Evolutionary conservation across 1,140 invertebrate genomes (phyloP).

Genomic region (Drosophila navojoa): DNA sequence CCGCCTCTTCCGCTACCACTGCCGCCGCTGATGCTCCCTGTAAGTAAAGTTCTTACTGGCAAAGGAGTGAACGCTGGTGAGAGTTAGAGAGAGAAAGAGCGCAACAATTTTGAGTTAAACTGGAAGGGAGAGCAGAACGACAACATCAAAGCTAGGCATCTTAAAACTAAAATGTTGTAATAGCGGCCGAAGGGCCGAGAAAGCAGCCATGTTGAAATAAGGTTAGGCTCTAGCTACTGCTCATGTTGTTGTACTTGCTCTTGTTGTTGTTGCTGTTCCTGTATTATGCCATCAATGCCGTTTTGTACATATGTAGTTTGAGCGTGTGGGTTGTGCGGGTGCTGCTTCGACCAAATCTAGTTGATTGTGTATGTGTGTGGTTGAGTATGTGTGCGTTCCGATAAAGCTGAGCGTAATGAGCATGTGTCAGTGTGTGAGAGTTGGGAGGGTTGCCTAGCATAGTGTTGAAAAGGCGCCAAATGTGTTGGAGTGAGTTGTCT

Average conservation of each 20-base stretch:
- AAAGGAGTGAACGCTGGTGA: conserved; percentile 33
- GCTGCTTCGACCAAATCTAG: conserved; percentile 62
- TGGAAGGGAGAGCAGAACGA: conserved; percentile 32
- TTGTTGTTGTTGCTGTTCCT: conserved; percentile 50
- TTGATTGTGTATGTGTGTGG: conserved; percentile 42
- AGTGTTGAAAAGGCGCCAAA: conserved; percentile 82
- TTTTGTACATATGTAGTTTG: conserved; percentile 66
- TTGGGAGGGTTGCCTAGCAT: conserved; percentile 58
- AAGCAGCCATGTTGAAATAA: conserved; percentile 64
- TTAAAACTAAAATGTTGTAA: conserved; percentile 79
- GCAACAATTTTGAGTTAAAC: conserved; percentile 61
- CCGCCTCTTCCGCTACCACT: conserved; percentile 2
- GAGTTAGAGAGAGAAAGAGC: conserved; percentile 47
- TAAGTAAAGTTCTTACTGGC: conserved; percentile 58
- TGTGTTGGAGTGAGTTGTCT: conserved; percentile 35
- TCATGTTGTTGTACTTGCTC: conserved; percentile 15
- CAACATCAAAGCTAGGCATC: conserved; percentile 44
- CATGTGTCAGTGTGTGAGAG: conserved; percentile 63
- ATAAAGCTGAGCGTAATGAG: conserved; percentile 80
- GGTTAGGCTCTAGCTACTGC: conserved; percentile 48
- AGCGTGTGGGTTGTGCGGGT: conserved; percentile 49
- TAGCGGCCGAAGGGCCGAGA: conserved; percentile 55
- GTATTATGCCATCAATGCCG: conserved; percentile 81
- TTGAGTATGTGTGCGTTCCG: conserved; percentile 54
- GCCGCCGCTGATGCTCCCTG: conserved; percentile 13